A percentile compares a stretch with the other conserved stretches of the same genome.
Evolutionary conservation across 2,113 vertebrate species (phyloP).

Genomic region (Rhineura floridana): DNA sequence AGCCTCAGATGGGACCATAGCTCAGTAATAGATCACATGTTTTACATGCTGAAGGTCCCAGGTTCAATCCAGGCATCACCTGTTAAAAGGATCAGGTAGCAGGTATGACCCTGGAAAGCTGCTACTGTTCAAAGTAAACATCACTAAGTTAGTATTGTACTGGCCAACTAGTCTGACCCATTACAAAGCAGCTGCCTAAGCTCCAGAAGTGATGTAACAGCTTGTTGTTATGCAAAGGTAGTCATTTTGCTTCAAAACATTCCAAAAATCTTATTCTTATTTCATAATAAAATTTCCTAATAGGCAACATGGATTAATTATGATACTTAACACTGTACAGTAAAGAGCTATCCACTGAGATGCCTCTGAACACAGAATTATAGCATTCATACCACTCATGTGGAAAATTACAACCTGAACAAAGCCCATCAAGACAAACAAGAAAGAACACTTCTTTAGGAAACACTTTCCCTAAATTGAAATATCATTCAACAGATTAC

Average conservation of each 20-base stretch:
- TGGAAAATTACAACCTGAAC: neutral
- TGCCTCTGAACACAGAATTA: neutral
- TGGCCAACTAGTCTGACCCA: neutral
- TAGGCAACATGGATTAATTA: neutral
- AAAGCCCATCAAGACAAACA: neutral
- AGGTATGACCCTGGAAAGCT: too few species aligned
- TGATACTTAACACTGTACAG: neutral
- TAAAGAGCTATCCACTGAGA: neutral
- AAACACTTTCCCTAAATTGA: conserved; percentile 11
- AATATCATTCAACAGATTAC: neutral
- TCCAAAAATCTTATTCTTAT: neutral
- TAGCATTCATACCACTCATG: neutral
- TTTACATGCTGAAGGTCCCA: neutral
- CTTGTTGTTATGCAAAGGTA: neutral
- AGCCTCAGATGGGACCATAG: neutral
- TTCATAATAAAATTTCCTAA: neutral
- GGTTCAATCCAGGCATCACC: neutral
- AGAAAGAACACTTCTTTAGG: neutral
- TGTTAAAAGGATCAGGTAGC: neutral
- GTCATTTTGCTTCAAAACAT: neutral
- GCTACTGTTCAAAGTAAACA: neutral
- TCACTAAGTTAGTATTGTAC: neutral
- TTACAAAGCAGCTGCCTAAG: neutral
- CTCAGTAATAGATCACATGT: neutral
- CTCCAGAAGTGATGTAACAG: neutral